A percentile compares a stretch with the other conserved stretches of the same genome.
Conservation (phyloP, 1,140 invertebrate genomes). For the Neocloeon triangulifer region DNA sequence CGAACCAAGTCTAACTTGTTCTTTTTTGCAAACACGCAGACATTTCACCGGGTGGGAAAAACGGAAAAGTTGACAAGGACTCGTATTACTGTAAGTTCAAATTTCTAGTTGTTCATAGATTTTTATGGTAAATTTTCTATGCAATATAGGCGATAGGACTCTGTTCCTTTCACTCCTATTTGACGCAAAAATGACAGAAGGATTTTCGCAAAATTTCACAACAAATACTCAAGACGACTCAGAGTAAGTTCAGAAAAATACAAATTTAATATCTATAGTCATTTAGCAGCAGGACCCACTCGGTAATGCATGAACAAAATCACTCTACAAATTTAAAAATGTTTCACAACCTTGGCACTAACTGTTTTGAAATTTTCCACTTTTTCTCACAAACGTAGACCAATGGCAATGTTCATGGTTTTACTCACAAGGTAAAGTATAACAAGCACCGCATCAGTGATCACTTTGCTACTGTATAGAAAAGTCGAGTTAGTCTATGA, state of each 20-base stretch:
- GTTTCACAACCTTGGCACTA: no score
- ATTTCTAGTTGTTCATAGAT: no score
- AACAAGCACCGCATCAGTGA: constrained; percentile 11
- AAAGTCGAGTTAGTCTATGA: no score
- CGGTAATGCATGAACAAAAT: no score
- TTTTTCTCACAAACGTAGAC: constrained; percentile 20
- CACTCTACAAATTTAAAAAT: no score
- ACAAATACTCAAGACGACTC: constrained; percentile 40
- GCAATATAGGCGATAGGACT: constrained; percentile 61
- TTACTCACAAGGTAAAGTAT: constrained; percentile 61
- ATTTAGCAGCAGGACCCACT: no score
- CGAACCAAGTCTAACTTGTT: no score
- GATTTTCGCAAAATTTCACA: constrained; percentile 55
- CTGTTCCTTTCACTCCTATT: constrained; percentile 62
- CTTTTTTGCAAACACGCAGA: no score
- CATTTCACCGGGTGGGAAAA: constrained; percentile 24
- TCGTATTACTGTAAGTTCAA: constrained; percentile 32
- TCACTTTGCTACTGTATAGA: constrained; percentile 25
- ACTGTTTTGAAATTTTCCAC: no score
- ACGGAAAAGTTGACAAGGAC: constrained; percentile 29
- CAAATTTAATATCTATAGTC: no score
- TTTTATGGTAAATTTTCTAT: no score
- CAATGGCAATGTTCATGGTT: constrained; percentile 59
- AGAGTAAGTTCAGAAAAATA: no score
- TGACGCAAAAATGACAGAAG: constrained; percentile 65